These are phyloP conservation scores for Cryptosula pallasiana DNA, from an alignment of 2,888 invertebrate species.

Conservation along the genomic window DNA sequence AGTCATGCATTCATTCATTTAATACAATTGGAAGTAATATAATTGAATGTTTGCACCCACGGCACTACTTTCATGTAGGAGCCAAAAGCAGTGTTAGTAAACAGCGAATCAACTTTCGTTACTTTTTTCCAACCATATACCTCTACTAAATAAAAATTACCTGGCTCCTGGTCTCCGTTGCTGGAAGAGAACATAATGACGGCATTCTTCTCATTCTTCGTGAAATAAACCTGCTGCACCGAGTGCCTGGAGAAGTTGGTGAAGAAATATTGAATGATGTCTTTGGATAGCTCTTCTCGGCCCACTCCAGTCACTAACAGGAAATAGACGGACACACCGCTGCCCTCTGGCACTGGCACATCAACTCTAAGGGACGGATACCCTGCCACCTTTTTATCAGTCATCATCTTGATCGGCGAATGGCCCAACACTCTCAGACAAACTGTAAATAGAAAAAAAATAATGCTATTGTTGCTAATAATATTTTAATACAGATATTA, in stretches of 20 bases:
- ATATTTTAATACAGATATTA: no score
- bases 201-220: not conserved
- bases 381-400: not conserved
- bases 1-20: no score
- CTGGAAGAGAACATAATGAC: not conserved
- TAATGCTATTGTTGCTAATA: no score
- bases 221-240: not conserved
- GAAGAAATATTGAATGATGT: not conserved
- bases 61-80: no score
- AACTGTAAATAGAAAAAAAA: not conserved
- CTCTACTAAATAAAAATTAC: not conserved
- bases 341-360: not conserved
- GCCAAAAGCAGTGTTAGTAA: not conserved
- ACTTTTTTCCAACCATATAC: not conserved
- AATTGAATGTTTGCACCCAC: no score
- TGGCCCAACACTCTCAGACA: not conserved
- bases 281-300: not conserved
- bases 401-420: not conserved
- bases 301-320: constrained; percentile 6
- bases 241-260: not conserved
- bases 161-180: not conserved
- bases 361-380: not conserved
- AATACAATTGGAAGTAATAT: no score
- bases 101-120: not conserved
- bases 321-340: not conserved